Percentiles rank a stretch among this genome's conserved stretches.
These are phyloP conservation scores for Idaea straminata DNA, from an alignment of 2,888 invertebrate genomes.

Conservation along the genomic window DNA sequence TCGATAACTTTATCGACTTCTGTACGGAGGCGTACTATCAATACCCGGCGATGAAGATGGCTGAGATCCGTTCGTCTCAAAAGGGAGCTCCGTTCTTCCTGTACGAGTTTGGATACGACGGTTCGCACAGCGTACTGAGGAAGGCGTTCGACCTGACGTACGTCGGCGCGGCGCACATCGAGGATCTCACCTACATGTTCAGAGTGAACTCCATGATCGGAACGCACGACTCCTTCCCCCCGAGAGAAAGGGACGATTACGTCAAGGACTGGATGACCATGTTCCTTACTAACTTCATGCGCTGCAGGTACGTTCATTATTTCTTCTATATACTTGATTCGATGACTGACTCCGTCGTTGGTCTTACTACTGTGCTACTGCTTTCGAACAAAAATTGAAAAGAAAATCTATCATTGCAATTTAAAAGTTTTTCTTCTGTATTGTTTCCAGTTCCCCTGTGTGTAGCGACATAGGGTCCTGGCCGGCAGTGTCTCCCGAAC, in stretches of 20 bases:
- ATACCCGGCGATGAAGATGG: slow-evolving; percentile 56
- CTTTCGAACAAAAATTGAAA: neutral
- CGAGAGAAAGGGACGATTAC: slow-evolving; percentile 33
- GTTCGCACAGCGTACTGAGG: slow-evolving; percentile 69
- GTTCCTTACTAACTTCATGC: slow-evolving; percentile 53
- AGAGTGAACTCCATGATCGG: slow-evolving; percentile 47
- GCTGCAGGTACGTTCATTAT: slow-evolving; percentile 46
- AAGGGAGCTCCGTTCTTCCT: slow-evolving; percentile 68
- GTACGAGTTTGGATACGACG: slow-evolving; percentile 77
- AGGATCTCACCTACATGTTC: slow-evolving; percentile 80
- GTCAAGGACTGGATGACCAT: slow-evolving; percentile 56
- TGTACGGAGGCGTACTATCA: slow-evolving; percentile 55
- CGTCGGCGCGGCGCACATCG: slow-evolving; percentile 79
- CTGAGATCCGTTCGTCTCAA: slow-evolving; percentile 34
- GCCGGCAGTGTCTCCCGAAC: slow-evolving; percentile 36
- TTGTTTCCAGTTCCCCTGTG: slow-evolving; percentile 1
- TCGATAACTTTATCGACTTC: slow-evolving; percentile 47
- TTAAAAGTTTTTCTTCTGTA: neutral
- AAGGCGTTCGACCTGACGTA: slow-evolving; percentile 51
- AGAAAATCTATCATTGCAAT: neutral
- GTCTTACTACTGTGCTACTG: neutral
- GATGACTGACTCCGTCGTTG: neutral
- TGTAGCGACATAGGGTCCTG: slow-evolving; percentile 26
- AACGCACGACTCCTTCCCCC: slow-evolving; percentile 25
- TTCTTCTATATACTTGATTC: slow-evolving; percentile 2